These are phyloP conservation scores for Gymnoscopelus braueri DNA, from an alignment of 2,797 vertebrate species.

Conservation along the genomic window DNA sequence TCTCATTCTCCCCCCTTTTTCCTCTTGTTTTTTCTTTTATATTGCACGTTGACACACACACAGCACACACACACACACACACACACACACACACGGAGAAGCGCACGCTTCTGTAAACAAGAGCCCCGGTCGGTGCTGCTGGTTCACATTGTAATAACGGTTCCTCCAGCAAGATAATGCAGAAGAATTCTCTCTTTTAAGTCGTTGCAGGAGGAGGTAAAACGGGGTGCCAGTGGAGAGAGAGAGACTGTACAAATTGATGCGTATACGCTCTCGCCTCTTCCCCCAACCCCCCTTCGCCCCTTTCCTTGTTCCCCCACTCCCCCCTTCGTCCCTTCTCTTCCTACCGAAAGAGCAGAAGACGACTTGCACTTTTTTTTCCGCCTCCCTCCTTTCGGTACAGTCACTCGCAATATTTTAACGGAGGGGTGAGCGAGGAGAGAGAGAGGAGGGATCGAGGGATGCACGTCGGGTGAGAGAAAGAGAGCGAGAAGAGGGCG, in stretches of 20 bases:
- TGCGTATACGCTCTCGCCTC: conserved; percentile 81
- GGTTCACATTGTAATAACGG: conserved; percentile 76
- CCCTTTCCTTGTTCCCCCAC: conserved; percentile 51
- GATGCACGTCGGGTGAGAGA: conserved; percentile 79
- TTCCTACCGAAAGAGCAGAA: conserved; percentile 68
- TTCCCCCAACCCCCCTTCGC: conserved; percentile 74
- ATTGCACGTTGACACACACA: conserved; percentile 79
- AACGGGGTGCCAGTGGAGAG: conserved; percentile 79
- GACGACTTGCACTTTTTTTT: conserved; percentile 82
- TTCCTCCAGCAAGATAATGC: conserved; percentile 71
- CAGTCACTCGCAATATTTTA: conserved; percentile 73
- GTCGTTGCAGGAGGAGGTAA: conserved; percentile 67
- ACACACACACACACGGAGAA: not conserved
- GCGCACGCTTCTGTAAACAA: conserved; percentile 70
- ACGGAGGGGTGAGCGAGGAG: conserved; percentile 72
- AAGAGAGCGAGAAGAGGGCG: conserved; percentile 75
- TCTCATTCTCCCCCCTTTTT: conserved; percentile 56
- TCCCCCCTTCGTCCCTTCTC: conserved; percentile 64
- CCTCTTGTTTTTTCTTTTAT: conserved; percentile 66
- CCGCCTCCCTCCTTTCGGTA: conserved; percentile 24
- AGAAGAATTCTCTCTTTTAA: conserved; percentile 68
- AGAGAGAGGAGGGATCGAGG: conserved; percentile 70
- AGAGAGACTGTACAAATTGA: conserved; percentile 84
- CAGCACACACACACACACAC: conserved; percentile 43
- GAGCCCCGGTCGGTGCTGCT: conserved; percentile 47